Base-by-base conservation (phyloP, 2,888 invertebrate species). In the Malthinus flaveolus region DNA sequence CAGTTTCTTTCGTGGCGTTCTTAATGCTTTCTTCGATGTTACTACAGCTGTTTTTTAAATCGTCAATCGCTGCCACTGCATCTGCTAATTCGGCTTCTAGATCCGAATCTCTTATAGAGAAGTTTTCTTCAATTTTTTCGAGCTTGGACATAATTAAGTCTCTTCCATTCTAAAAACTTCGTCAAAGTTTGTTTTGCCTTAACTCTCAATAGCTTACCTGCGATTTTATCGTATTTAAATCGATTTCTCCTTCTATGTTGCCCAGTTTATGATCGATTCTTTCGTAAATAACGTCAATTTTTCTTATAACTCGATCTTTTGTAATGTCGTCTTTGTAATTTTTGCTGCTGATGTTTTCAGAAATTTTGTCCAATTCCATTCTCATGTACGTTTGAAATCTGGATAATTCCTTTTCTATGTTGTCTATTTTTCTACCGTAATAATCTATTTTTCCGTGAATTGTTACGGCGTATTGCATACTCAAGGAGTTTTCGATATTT, bases 261-360 rank as follows among this genome's bases (percentile, higher is more conserved):
- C 71, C 71, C 37, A 81, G 56, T 59, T 75, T 71, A 57, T 80
- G 78, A 46, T 73, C 75, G 13, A 81, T 66, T 49, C 79, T 70
- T 49, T 81, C 80, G 56, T 79, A 79, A 32, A 74, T 68, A 1
- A 73, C 68, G 61, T 80, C 81, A n/a, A 80, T 68, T 67, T 79
- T 80, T 58, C 78, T 71, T 45, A 71, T 67, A 11, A 75, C 65
- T 55, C 78, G 78, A 6, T 79, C 80, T 52, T 71, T 75, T 34
- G 71, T 64, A 32, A 80, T 67, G 49, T 80, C 79, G 56, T 79
- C 78, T 64, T 79, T 80, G 64, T 78, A 75, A 59, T 77, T 76
- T 60, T 74, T 73, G 49, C 75, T 75, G 67, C 75, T 78, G 49
- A 78, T 74, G 50, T 77, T 77, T 67, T 77, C 78, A 2, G 73